Base-by-base conservation (phyloP, 2,888 invertebrate species). In the Pterostichus niger region DNA sequence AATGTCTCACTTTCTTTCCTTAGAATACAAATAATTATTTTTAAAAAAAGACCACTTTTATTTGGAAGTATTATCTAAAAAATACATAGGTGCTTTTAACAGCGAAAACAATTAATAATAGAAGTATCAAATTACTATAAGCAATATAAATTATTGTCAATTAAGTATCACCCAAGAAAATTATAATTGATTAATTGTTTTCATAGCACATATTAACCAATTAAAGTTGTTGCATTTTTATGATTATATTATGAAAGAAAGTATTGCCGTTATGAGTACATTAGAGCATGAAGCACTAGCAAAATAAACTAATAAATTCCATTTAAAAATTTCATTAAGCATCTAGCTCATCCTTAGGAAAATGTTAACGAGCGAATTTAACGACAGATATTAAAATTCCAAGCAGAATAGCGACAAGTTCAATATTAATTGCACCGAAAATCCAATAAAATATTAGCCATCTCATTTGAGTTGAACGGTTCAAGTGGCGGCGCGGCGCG, bases 351-450 rank as follows among this genome's bases (percentile, higher is more conserved):
- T 40, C 64, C 13, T 64, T 13, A 61, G 64, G 35, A 64, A 64
- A 64, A 64, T 64, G 6, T 64, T 64, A 64, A 64, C 64, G 64
- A 35, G 35, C 64, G 40, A 77, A 77, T 56, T 77, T 40, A 77
- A 77, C 77, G 56, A 77, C 77, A 77, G 77, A 56, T 77, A 77
- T 77, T 54, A 77, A 77, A 77, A 77, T 54, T 77, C 77, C 77
- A 40, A 6, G 6, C 40, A 40, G 56, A 35, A 56, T 6, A 40
- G 75, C 33, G 52, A 52, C 75, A 75, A 33, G n/a, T 75, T 75
- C n/a, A 24, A 52, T 52, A 75, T 75, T 71, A 75, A 75, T 75
- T 52, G 33, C 52, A 49, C 52, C 44, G 7, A 52, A 75, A 75
- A 52, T 52, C 52, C 52, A 52, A 75, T 75, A 75, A 75, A 52